Evolutionary conservation across 2,113 vertebrate species (phyloP).

Genomic region (Corvus cornix): DNA sequence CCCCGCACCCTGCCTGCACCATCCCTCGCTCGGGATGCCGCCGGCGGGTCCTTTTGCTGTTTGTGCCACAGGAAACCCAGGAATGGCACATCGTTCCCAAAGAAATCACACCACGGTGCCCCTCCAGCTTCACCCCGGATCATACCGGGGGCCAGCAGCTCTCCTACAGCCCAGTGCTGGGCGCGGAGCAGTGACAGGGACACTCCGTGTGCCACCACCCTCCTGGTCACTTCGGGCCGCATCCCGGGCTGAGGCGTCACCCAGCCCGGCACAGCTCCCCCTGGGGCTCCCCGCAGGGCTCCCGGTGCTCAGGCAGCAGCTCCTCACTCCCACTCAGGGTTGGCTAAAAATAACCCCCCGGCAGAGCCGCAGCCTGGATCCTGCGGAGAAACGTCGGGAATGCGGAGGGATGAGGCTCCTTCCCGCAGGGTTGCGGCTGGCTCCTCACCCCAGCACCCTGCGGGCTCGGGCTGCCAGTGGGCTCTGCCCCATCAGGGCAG

Average conservation of each 20-base stretch:
- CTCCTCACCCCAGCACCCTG: not conserved
- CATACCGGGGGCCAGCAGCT: not conserved
- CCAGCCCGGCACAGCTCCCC: fast-evolving
- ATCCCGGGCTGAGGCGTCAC: not conserved
- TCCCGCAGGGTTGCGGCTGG: fast-evolving
- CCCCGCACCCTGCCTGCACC: not conserved
- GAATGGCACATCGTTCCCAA: not conserved
- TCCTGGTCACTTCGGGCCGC: not conserved
- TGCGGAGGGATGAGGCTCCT: not conserved
- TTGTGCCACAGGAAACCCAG: constrained; percentile 9
- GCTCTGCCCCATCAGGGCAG: not conserved
- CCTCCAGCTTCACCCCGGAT: not conserved
- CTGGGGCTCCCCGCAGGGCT: fast-evolving
- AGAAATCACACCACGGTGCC: not conserved
- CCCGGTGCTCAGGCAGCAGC: not conserved
- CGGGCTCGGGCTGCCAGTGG: fast-evolving
- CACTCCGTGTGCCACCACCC: fast-evolving
- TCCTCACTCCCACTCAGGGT: not conserved
- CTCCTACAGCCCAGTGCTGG: not conserved
- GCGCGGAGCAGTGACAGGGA: not conserved
- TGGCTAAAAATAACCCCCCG: not conserved
- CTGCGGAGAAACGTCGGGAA: not conserved
- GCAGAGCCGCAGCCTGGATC: not conserved
- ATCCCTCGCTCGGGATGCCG: not conserved
- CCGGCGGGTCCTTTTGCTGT: not conserved